Evolutionary conservation across 2,113 vertebrate species (phyloP).

Genomic region (Caretta caretta): DNA sequence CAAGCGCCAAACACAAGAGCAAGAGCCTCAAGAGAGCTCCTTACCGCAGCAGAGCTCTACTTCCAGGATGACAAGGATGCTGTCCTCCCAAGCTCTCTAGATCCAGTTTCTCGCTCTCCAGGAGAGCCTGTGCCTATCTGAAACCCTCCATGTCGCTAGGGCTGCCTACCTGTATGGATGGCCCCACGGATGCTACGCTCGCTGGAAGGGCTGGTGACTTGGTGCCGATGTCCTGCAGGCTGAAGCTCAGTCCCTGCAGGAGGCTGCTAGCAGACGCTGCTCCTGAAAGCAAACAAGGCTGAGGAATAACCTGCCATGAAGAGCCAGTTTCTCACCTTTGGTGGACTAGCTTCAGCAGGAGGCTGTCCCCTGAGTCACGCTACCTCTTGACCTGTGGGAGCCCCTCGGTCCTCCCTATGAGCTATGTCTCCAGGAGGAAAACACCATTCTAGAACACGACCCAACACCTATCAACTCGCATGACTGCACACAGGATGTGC

Average conservation of each 20-base stretch:
- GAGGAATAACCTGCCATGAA: neutral
- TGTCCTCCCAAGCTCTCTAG: neutral
- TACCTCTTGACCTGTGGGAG: neutral
- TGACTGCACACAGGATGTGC: too few relatives aligned
- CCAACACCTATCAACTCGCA: neutral
- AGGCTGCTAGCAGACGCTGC: slow-evolving; percentile 95
- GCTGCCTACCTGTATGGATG: slow-evolving; percentile 77
- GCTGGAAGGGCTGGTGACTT: slow-evolving; percentile 86
- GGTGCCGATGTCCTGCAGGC: slow-evolving; percentile 94
- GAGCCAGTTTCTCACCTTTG: neutral
- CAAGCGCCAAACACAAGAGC: neutral
- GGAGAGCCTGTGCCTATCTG: neutral
- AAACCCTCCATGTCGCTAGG: neutral
- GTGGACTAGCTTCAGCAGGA: neutral
- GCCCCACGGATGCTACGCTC: slow-evolving; percentile 57
- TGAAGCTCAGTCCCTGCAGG: slow-evolving; percentile 97
- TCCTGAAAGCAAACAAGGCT: slow-evolving; percentile 71
- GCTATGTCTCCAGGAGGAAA: neutral
- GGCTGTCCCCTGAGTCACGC: neutral
- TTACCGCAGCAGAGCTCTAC: accelerated
- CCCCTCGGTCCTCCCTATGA: neutral
- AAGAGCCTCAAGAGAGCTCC: neutral
- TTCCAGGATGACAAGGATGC: neutral
- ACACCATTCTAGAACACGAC: neutral
- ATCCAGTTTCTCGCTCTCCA: neutral